Evolutionary conservation across 2,888 invertebrate species (phyloP).

Genomic region (Sclerodermus sp.): DNA sequence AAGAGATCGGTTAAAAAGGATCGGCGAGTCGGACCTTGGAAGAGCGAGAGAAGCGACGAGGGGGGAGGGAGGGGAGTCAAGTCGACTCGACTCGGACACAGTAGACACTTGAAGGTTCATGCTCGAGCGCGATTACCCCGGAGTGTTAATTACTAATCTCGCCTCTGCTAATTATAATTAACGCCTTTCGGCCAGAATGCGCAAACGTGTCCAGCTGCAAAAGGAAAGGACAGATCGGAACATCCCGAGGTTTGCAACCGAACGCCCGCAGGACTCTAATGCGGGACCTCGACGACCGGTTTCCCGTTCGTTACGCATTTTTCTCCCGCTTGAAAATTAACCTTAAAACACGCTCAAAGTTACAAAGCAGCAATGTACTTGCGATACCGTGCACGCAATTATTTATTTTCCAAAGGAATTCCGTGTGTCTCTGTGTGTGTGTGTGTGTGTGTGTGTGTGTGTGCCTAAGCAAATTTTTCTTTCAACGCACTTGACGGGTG

Average conservation of each 20-base stretch:
- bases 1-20: too few species aligned
- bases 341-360: not conserved
- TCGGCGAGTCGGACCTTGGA: too few species aligned
- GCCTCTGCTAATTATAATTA: conserved; percentile 56
- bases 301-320: not conserved
- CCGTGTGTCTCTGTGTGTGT: too few species aligned
- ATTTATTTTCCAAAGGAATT: too few species aligned
- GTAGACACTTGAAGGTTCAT: conserved; percentile 18
- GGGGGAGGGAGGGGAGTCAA: not conserved
- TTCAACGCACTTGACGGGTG: too few species aligned
- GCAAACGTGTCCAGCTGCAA: conserved; percentile 23
- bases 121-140: conserved; percentile 45
- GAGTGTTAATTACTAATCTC: conserved; percentile 57
- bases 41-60: not conserved
- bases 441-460: too few species aligned
- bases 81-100: too few species aligned
- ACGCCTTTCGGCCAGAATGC: conserved; percentile 43
- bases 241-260: conserved; percentile 11
- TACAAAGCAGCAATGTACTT: too few species aligned
- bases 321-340: not conserved
- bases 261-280: too few species aligned
- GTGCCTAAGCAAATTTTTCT: too few species aligned
- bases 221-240: conserved; percentile 33
- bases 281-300: not conserved
- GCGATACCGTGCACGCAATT: too few species aligned